Evolutionary conservation across 2,888 invertebrate species (phyloP).

Genomic region (Antitype chi): DNA sequence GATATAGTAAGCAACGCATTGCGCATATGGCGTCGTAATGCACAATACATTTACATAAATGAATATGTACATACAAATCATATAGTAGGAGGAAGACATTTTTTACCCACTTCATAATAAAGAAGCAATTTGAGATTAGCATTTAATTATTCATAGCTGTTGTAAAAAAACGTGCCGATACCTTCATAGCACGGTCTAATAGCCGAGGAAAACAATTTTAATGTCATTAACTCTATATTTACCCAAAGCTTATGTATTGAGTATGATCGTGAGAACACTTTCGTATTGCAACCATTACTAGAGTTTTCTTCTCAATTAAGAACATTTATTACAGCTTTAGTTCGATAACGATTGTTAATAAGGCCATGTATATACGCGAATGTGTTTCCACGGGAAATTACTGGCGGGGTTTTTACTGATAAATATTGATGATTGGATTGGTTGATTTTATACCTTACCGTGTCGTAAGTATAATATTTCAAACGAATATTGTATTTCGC

Average conservation of each 20-base stretch:
- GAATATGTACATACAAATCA: slow-evolving; percentile 58
- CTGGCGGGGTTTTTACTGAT: background rate
- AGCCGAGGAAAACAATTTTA: slow-evolving; percentile 49
- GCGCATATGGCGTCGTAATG: slow-evolving; percentile 46
- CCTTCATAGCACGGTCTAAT: slow-evolving; percentile 52
- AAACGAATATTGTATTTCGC: background rate
- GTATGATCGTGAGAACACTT: slow-evolving; percentile 70
- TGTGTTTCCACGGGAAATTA: slow-evolving; percentile 9
- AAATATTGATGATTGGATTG: slow-evolving; percentile 12
- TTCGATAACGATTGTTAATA: slow-evolving; percentile 41
- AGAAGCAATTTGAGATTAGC: slow-evolving; percentile 62
- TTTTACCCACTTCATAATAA: slow-evolving; percentile 49
- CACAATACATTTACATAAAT: slow-evolving; percentile 59
- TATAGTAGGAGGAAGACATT: slow-evolving; percentile 49
- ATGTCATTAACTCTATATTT: slow-evolving; percentile 66
- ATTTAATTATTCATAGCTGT: slow-evolving; percentile 61
- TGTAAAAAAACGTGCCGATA: slow-evolving; percentile 54
- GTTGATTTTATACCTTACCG: background rate
- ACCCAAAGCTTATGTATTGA: slow-evolving; percentile 57
- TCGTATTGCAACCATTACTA: slow-evolving; percentile 55
- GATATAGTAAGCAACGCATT: slow-evolving; percentile 38
- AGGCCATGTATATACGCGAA: slow-evolving; percentile 5
- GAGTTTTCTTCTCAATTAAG: slow-evolving; percentile 48
- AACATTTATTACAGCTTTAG: slow-evolving; percentile 19
- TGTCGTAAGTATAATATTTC: background rate